These are phyloP conservation scores for Limnothrissa miodon DNA, from an alignment of 2,113 vertebrate species.

Conservation along the genomic window DNA sequence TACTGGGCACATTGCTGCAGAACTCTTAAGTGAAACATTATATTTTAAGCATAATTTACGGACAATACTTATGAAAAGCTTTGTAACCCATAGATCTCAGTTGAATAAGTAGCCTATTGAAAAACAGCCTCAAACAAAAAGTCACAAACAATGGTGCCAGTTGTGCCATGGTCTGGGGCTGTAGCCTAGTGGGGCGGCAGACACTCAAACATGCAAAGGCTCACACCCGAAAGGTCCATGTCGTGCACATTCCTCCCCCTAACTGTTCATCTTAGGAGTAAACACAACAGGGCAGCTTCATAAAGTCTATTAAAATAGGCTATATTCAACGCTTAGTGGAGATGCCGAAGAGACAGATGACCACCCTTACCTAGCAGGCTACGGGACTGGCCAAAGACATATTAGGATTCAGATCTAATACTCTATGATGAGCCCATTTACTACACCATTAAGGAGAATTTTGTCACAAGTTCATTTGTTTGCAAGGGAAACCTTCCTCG, in stretches of 20 bases:
- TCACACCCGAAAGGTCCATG: background rate
- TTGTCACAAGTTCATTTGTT: background rate
- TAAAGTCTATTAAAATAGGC: slow-evolving; percentile 54
- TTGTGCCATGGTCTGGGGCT: background rate
- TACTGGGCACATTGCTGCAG: slow-evolving; percentile 37
- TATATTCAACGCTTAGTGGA: slow-evolving; percentile 56
- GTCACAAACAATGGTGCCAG: no score
- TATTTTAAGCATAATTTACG: background rate
- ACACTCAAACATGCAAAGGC: background rate
- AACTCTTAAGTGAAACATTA: background rate
- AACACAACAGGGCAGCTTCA: slow-evolving; percentile 48
- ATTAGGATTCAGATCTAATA: background rate
- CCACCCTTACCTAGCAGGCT: slow-evolving; percentile 45
- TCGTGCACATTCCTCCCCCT: slow-evolving; percentile 20
- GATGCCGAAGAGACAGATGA: slow-evolving; percentile 65
- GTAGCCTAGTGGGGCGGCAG: no score
- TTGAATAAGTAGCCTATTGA: background rate
- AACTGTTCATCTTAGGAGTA: slow-evolving; percentile 49
- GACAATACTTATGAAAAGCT: background rate
- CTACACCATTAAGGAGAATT: background rate
- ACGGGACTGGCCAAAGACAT: slow-evolving; percentile 39
- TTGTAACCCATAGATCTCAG: background rate
- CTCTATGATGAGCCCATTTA: background rate
- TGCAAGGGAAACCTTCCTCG: background rate
- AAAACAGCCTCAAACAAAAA: background rate